Conservation (phyloP, 1,140 invertebrate species). For the Neodiprion fabricii region DNA sequence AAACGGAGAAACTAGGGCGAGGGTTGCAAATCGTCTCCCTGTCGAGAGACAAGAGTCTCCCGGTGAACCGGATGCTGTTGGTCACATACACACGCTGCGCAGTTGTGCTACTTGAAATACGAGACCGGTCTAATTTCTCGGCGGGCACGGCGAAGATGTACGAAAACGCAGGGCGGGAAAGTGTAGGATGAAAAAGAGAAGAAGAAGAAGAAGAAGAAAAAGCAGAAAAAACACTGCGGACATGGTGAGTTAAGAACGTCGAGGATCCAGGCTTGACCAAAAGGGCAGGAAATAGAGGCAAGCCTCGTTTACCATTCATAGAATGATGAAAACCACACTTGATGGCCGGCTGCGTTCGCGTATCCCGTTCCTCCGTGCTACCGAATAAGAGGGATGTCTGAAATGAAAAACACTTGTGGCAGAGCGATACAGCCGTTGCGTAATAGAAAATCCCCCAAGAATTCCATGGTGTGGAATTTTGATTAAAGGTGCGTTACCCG, state of each 20-base stretch:
- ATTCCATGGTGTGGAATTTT: no score
- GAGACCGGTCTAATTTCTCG: slow-evolving; percentile 43
- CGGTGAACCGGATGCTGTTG: slow-evolving; percentile 33
- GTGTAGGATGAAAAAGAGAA: slow-evolving; percentile 13
- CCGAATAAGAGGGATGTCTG: neutral
- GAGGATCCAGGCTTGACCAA: slow-evolving; percentile 11
- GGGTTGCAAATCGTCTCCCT: neutral
- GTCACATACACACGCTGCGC: slow-evolving; percentile 13
- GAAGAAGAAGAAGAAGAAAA: slow-evolving; percentile 12
- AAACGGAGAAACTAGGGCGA: neutral
- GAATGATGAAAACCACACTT: slow-evolving; percentile 26
- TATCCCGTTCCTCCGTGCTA: neutral
- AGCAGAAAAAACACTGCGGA: slow-evolving; percentile 26
- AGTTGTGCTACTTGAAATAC: slow-evolving; percentile 28
- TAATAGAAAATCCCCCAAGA: no score
- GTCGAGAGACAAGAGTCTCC: slow-evolving; percentile 10
- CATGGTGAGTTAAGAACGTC: slow-evolving; percentile 26
- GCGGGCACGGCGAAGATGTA: slow-evolving; percentile 33
- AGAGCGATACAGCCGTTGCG: neutral
- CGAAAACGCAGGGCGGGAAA: slow-evolving; percentile 26
- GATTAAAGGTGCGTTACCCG: no score
- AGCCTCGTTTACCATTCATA: slow-evolving; percentile 9
- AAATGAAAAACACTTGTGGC: slow-evolving; percentile 7
- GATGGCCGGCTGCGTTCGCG: slow-evolving; percentile 13
- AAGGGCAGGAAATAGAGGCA: slow-evolving; percentile 10